Evolutionary conservation across 2,113 vertebrate species (phyloP), one percentile per base, ranked within the genome.

Genomic region (cattle (Bos taurus)): DNA sequence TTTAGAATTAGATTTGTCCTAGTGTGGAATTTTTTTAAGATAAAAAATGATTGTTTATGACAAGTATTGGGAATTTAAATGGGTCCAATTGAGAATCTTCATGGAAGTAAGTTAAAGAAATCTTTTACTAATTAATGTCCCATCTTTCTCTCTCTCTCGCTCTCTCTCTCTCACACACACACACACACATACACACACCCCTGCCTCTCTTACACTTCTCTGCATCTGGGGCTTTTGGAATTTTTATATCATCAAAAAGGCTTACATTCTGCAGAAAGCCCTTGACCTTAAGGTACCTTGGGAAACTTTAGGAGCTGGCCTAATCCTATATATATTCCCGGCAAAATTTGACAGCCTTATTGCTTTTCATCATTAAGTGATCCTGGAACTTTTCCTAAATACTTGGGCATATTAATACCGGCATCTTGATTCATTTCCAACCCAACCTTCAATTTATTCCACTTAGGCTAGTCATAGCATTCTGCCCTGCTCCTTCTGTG

Each of bases 341-440:
- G 91, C 78, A 93, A 97, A 97, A 90, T 97, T 60, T 97, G 97
- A 97, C 98, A 98, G 91, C 90, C 95, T 97, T 93, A 87, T 97
- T 97, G 97, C 93, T 98, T 98, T 97, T 97, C 96, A 94, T 97
- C 97, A 97, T 98, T 93, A 97, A 96, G 89, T 83, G 95, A 97
- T 93, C 62, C 96, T 98, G 97, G 96, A 97, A 90, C 88, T 93
- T 97, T 91, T 98, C 97, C 97, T 94, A 96, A 96, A 97, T 77
- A 96, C 88, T 78, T 57, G 40, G 80, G 90, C 90, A 90, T 97
- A 96, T 96, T 98, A 97, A 95, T 90, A 95, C 88, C 90, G 82
- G 90, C 48, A n/a, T 96, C 93, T 95, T 98, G 97, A 95, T 88
- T 95, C 85, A 11, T 85, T 96, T 98, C 97, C 97, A 98, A 88